A percentile compares a stretch with the other conserved stretches of the same genome.
Conservation (phyloP, 2,113 vertebrate genomes). For the Taxidea taxus region DNA sequence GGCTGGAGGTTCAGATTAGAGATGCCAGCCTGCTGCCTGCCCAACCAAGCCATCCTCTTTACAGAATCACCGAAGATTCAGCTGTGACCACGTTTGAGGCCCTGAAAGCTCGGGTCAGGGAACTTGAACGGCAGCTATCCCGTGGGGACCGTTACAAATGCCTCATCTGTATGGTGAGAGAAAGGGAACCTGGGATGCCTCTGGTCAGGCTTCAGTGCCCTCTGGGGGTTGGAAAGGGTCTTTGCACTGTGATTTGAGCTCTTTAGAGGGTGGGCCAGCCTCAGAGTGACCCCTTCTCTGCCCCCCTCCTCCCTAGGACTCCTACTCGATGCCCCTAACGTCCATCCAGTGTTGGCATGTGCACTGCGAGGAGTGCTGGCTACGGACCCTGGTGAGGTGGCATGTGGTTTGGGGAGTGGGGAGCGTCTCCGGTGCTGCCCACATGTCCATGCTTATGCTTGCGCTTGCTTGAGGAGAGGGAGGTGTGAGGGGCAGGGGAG, state of each 20-base stretch:
- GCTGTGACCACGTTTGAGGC: conserved; percentile 98
- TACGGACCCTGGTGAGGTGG: conserved; percentile 96
- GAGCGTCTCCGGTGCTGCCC: neutral
- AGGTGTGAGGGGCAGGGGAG: neutral
- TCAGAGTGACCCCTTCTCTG: conserved; percentile 52
- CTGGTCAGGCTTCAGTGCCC: neutral
- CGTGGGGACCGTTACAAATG: conserved; percentile 99
- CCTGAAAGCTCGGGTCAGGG: conserved; percentile 98
- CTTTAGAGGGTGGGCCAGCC: neutral
- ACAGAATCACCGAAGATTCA: conserved; percentile 97
- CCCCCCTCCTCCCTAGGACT: conserved; percentile 88
- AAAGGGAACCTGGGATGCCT: neutral
- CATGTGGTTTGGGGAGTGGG: neutral
- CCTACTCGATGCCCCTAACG: conserved; percentile 98
- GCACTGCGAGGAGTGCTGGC: conserved; percentile 99
- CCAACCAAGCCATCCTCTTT: conserved; percentile 47
- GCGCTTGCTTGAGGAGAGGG: neutral
- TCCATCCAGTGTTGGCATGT: conserved; percentile 99
- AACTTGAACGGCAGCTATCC: conserved; percentile 98
- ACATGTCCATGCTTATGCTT: neutral
- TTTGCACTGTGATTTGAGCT: neutral
- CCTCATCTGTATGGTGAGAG: conserved; percentile 99
- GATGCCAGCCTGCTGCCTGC: neutral
- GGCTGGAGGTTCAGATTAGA: neutral
- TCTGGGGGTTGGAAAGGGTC: neutral